A percentile compares a stretch with the other conserved stretches of the same genome.
phyloP scores from a whole-genome alignment of 2,113 vertebrate genomes.

The Microcebus tavaratra region DNA sequence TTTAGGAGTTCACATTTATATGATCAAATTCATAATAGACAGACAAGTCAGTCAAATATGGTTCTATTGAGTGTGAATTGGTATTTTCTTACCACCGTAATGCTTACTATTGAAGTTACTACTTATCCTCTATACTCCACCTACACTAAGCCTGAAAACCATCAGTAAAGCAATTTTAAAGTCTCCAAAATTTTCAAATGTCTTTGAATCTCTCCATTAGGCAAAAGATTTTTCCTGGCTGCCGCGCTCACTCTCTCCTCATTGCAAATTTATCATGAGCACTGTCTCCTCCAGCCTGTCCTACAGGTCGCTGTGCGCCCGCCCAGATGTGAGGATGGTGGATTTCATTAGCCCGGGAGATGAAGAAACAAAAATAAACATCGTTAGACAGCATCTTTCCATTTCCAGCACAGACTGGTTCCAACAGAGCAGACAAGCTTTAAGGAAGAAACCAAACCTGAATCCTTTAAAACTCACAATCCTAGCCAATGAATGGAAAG shows the following conservation, averaged over 20 bases:
- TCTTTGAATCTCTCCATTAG: slow-evolving; percentile 36
- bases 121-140: background rate
- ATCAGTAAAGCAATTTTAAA: slow-evolving; percentile 6
- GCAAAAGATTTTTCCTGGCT: slow-evolving; percentile 69
- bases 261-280: slow-evolving; percentile 71
- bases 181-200: slow-evolving; percentile 31
- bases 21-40: background rate
- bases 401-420: background rate
- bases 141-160: background rate
- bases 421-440: background rate
- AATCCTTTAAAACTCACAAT: slow-evolving; percentile 65
- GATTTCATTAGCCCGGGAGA: slow-evolving; percentile 3
- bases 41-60: background rate
- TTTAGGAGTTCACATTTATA: background rate
- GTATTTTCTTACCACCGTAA: background rate
- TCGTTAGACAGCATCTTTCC: slow-evolving; percentile 56
- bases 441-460: slow-evolving; percentile 56
- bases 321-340: slow-evolving; percentile 53
- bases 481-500: slow-evolving; percentile 67
- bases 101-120: background rate
- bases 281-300: slow-evolving; percentile 69
- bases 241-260: slow-evolving; percentile 23
- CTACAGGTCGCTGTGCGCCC: slow-evolving; percentile 54
- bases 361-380: slow-evolving; percentile 2
- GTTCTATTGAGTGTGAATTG: background rate